Evolutionary conservation across 2,888 invertebrate genomes (phyloP).

Genomic region (Polydrusus pterygomalis): DNA sequence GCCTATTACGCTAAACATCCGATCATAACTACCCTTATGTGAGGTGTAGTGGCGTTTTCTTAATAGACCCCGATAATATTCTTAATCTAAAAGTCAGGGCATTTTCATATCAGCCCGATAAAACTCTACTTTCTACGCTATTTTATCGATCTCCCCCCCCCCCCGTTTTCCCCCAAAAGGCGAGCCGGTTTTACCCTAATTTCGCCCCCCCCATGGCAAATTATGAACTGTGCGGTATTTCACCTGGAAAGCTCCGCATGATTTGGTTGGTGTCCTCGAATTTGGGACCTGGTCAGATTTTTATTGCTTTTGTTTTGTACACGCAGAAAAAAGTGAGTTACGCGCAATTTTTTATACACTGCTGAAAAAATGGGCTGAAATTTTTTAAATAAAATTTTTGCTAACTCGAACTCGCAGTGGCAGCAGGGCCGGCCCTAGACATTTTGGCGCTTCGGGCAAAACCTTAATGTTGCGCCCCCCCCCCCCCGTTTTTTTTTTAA

Average conservation of each 20-base stretch:
- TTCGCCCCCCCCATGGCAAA: conserved; percentile 34
- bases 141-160: conserved; percentile 48
- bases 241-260: conserved; percentile 24
- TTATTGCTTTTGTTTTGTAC: not conserved
- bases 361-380: too few relatives aligned
- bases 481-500: too few relatives aligned
- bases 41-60: conserved; percentile 38
- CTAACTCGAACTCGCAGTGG: too few relatives aligned
- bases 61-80: conserved; percentile 52
- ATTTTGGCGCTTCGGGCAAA: too few relatives aligned
- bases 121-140: conserved; percentile 49
- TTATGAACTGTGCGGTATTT: conserved; percentile 34
- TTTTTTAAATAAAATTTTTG: too few relatives aligned
- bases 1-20: conserved; percentile 5
- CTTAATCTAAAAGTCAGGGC: conserved; percentile 52
- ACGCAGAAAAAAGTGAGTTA: not conserved
- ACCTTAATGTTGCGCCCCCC: too few relatives aligned
- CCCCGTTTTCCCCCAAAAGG: conserved; percentile 43
- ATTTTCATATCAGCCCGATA: conserved; percentile 53
- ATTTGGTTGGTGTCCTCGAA: conserved; percentile 13
- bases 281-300: conserved; percentile 1
- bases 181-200: conserved; percentile 53
- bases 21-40: conserved; percentile 19
- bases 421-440: too few relatives aligned
- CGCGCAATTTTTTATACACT: too few relatives aligned